Conservation (phyloP, 2,888 invertebrate species). For the Atrina japonica region DNA sequence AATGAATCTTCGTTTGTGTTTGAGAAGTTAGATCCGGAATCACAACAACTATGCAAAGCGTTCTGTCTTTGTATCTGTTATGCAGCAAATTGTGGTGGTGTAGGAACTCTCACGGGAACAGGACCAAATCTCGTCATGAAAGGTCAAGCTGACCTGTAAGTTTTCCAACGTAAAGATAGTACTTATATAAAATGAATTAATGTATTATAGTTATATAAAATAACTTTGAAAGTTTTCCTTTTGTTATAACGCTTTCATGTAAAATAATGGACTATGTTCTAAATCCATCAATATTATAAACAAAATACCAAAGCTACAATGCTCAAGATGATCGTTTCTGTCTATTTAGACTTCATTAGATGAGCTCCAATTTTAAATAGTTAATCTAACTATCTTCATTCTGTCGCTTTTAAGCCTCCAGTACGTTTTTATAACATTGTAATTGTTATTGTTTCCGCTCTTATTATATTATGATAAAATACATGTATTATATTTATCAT, state of each 20-base stretch:
- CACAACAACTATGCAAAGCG: slow-evolving; percentile 60
- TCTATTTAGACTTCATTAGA: too few species aligned
- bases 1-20: slow-evolving; percentile 26
- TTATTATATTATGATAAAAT: too few species aligned
- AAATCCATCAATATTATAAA: too few species aligned
- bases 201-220: background rate
- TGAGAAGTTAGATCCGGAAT: slow-evolving; percentile 31
- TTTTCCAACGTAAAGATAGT: background rate
- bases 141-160: slow-evolving; percentile 40
- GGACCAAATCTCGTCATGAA: slow-evolving; percentile 79
- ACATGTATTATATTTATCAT: too few species aligned
- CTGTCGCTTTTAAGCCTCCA: too few species aligned
- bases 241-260: background rate
- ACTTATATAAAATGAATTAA: background rate
- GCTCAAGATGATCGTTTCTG: too few species aligned
- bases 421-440: too few species aligned
- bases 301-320: too few species aligned
- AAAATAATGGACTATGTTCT: background rate
- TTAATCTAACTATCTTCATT: too few species aligned
- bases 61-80: slow-evolving; percentile 73
- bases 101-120: slow-evolving; percentile 79
- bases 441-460: too few species aligned
- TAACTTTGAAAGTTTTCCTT: too few species aligned
- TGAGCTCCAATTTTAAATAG: too few species aligned
- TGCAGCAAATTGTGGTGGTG: slow-evolving; percentile 80